phyloP scores from a whole-genome alignment of 30 jellyfish, hydroid and myxozoan genomes.

The Cassiopea xamachana region DNA sequence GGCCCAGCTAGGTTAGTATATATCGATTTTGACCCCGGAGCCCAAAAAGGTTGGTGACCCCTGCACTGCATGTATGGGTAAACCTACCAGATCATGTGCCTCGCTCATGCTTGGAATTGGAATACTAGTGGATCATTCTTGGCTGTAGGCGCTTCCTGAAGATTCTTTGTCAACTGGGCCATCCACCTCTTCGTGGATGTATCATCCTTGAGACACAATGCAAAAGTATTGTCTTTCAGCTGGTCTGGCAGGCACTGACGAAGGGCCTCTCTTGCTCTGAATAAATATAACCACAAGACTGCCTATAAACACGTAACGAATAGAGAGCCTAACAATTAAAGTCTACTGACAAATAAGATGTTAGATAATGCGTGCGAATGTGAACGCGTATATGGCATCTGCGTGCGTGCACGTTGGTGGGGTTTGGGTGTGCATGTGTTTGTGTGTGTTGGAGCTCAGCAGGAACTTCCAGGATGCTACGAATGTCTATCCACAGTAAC shows the following conservation, averaged over 20 bases:
- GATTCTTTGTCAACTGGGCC: conserved; percentile 91
- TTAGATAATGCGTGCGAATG: too few relatives aligned
- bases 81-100: not conserved
- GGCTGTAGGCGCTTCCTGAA: conserved; percentile 94
- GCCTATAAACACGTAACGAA: not conserved
- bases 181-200: conserved; percentile 96
- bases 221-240: conserved; percentile 88
- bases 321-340: too few relatives aligned
- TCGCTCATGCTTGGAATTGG: conserved; percentile 81
- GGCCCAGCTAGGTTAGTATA: too few relatives aligned
- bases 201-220: conserved; percentile 90
- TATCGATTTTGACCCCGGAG: too few relatives aligned
- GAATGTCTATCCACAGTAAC: too few relatives aligned
- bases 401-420: too few relatives aligned
- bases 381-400: too few relatives aligned
- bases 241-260: conserved; percentile 98
- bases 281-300: not conserved
- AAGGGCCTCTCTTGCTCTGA: conserved; percentile 96
- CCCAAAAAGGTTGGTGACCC: not conserved
- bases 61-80: not conserved
- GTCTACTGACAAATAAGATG: too few relatives aligned
- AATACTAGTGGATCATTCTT: conserved; percentile 88
- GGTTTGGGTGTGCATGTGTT: too few relatives aligned
- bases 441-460: too few relatives aligned
- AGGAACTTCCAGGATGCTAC: too few relatives aligned